phyloP scores from a whole-genome alignment of 2,888 invertebrate genomes.

The Priocnemis perturbator region DNA sequence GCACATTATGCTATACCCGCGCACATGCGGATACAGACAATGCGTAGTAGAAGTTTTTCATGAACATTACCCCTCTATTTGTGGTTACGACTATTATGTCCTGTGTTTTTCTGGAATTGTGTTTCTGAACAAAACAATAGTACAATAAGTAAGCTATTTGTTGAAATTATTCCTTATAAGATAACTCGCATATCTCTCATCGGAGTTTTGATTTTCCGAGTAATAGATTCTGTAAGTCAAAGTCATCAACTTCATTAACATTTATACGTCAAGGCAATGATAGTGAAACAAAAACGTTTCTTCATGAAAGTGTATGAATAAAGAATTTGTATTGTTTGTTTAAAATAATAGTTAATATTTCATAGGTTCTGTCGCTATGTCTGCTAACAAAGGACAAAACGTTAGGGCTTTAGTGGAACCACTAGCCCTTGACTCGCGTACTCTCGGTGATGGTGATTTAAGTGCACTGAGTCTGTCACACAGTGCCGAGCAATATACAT shows the following conservation, averaged over 20 bases:
- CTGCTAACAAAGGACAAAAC: conserved; percentile 65
- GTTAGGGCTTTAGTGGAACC: conserved; percentile 68
- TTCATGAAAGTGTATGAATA: neutral
- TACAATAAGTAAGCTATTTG: too few species aligned
- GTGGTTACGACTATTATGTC: too few species aligned
- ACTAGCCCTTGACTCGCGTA: conserved; percentile 61
- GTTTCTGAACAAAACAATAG: too few species aligned
- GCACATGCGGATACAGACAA: too few species aligned
- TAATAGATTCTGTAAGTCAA: neutral
- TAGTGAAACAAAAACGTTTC: neutral
- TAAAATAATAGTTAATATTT: neutral
- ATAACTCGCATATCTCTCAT: too few species aligned
- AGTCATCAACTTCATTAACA: neutral
- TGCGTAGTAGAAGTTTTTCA: too few species aligned
- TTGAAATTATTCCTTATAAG: too few species aligned
- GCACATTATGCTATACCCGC: too few species aligned
- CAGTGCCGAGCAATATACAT: conserved; percentile 64
- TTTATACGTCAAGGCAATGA: neutral
- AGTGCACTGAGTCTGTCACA: conserved; percentile 65
- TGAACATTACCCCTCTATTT: too few species aligned
- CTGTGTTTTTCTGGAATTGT: too few species aligned
- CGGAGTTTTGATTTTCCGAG: neutral
- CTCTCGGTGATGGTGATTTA: conserved; percentile 67
- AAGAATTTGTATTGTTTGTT: neutral
- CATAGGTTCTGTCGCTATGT: conserved; percentile 57